These are phyloP conservation scores for Papilio machaon DNA, from an alignment of 1,140 invertebrate species.

Conservation along the genomic window DNA sequence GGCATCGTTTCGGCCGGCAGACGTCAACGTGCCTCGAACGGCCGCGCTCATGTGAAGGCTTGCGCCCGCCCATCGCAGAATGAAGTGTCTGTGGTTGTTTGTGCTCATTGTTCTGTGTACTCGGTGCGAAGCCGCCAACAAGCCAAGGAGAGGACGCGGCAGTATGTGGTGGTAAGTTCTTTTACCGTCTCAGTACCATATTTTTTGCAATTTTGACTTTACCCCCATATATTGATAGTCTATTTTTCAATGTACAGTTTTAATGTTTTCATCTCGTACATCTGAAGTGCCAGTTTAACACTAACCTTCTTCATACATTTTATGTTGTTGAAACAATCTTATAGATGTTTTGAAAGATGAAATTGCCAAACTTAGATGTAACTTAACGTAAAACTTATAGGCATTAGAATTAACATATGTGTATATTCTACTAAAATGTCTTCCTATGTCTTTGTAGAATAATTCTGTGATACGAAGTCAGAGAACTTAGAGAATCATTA, in stretches of 20 bases:
- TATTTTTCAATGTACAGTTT: constrained; percentile 19
- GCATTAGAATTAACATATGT: background rate
- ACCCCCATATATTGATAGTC: constrained; percentile 22
- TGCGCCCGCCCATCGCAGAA: constrained; percentile 71
- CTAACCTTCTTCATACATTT: background rate
- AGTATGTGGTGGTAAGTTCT: constrained; percentile 80
- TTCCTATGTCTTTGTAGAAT: background rate
- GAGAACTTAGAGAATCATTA: constrained; percentile 62
- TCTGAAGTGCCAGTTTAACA: background rate
- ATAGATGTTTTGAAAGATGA: constrained; percentile 34
- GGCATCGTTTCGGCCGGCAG: constrained; percentile 52
- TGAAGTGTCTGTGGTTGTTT: constrained; percentile 80
- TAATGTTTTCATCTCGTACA: background rate
- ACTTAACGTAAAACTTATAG: background rate
- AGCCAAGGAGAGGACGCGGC: constrained; percentile 76
- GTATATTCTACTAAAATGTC: background rate
- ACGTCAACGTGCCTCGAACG: constrained; percentile 65
- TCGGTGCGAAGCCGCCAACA: constrained; percentile 70
- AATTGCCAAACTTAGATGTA: background rate
- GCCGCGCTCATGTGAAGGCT: constrained; percentile 67
- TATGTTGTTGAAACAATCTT: background rate
- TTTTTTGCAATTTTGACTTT: constrained; percentile 28
- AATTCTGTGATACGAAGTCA: constrained; percentile 41
- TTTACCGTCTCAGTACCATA: background rate
- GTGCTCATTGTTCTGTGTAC: constrained; percentile 75